phyloP scores from a whole-genome alignment of 2,113 vertebrate genomes.

The Xiphophorus couchianus region DNA sequence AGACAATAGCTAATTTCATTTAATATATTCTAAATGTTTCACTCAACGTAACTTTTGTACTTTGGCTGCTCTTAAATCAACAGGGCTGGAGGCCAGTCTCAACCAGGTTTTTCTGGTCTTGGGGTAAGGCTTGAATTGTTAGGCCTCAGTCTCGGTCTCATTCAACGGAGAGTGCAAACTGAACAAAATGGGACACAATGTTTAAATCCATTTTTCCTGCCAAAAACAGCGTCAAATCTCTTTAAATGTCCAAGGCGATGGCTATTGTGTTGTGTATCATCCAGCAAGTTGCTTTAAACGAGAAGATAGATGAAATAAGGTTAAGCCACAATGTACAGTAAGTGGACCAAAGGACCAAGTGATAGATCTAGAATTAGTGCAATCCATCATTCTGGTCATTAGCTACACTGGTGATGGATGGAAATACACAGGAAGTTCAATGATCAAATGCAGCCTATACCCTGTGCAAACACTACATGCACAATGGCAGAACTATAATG shows the following conservation, averaged over 20 bases:
- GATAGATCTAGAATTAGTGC: constrained; percentile 52
- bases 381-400: constrained; percentile 60
- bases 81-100: too few species aligned
- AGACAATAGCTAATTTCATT: too few species aligned
- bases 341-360: constrained; percentile 53
- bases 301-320: constrained; percentile 50
- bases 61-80: too few species aligned
- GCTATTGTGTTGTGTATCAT: constrained; percentile 15
- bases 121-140: too few species aligned
- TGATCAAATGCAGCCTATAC: constrained; percentile 33
- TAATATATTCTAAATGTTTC: too few species aligned
- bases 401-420: constrained; percentile 51
- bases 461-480: constrained; percentile 24
- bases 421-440: constrained; percentile 32
- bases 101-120: too few species aligned
- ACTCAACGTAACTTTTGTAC: too few species aligned
- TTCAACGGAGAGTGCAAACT: neutral
- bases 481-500: constrained; percentile 8
- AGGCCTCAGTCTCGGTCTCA: too few species aligned
- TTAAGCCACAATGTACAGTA: constrained; percentile 50
- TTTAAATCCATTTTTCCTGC: constrained; percentile 12
- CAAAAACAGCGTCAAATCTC: constrained; percentile 8
- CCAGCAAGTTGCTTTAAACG: constrained; percentile 24
- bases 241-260: neutral
- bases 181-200: constrained; percentile 5